Base-by-base conservation (phyloP, 2,797 vertebrate genomes). In the Syndactyla subalaris region DNA sequence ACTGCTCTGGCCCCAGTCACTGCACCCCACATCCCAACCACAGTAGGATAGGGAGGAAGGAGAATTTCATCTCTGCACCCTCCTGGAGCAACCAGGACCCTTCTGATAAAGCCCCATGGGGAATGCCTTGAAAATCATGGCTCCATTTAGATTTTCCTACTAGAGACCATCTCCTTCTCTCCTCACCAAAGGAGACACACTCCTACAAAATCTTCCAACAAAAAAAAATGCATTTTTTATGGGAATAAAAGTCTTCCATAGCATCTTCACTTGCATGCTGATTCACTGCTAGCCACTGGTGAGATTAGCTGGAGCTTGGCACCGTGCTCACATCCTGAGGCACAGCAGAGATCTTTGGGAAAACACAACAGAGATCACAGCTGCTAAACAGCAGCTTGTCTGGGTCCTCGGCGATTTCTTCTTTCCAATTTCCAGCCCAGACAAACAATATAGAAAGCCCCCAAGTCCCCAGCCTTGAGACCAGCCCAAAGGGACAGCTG, bases 1-100 rank as follows among this genome's bases (percentile, higher is more conserved):
- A 45, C 11, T 74, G 23, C 58, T 63, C 39, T 3, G 1, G 12
- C 14, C 48, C 32, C 21, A 22, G 5, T 27, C 4, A 0, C 43
- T 36, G 30, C 8, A 41, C 10, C 18, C 10, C 41, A 30, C 1
- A 7, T 21, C n/a, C 54, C 16, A 9, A 63, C 39, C 29, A 55
- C 2, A 11, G 32, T 41, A 79, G 46, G 20, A 51, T 2, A 3
- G 14, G 30, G 32, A 66, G 5, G 45, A 74, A 63, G 45, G 38
- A 66, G 19, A 67, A 34, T 58, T 88, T 27, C 36, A 58, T 46
- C 62, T 65, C 59, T 74, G 46, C 34, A 51, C 0, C 4, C 5
- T n/a, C 1, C 34, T 52, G 48, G 43, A 59, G 24, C 0, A 0
- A n/a, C 26, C 2, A 1, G 10, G 14, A 6, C n/a, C 17, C 29